These are phyloP conservation scores for Recurvirostra avosetta DNA, from an alignment of 2,113 vertebrate species.

Conservation along the genomic window DNA sequence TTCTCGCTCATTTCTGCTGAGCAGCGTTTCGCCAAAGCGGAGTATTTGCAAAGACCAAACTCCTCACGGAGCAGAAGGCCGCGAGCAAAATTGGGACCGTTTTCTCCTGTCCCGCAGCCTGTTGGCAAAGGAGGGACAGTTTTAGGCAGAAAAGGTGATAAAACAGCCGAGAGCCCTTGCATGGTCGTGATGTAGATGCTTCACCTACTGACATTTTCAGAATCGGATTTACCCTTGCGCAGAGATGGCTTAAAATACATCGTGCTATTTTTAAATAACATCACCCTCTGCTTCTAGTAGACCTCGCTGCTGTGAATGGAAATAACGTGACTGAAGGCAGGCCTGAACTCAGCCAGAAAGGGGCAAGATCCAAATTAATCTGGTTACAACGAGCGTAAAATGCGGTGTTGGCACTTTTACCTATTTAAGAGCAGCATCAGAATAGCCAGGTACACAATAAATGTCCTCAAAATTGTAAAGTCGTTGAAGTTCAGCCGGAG, in stretches of 20 bases:
- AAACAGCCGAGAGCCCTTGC: background rate
- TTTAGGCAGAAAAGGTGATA: fast-evolving
- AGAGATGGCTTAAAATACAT: background rate
- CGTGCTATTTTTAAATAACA: background rate
- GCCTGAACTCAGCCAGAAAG: background rate
- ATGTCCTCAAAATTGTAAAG: background rate
- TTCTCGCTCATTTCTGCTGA: background rate
- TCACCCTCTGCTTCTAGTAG: background rate
- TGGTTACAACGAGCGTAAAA: background rate
- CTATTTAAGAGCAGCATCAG: background rate
- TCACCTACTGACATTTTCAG: background rate
- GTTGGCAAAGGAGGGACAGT: background rate
- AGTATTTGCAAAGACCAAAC: fast-evolving
- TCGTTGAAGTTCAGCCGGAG: background rate
- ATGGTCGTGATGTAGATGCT: background rate
- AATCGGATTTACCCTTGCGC: background rate
- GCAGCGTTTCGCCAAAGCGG: background rate
- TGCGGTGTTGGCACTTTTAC: fast-evolving
- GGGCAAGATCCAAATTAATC: background rate
- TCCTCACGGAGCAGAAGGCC: background rate
- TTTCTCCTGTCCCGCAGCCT: background rate
- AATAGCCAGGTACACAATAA: background rate
- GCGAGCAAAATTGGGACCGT: fast-evolving
- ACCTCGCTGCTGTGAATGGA: background rate
- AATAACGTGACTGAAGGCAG: background rate